phyloP scores from a whole-genome alignment of 64 coral and sea anemone genomes.

The Stichodactyla helianthus region DNA sequence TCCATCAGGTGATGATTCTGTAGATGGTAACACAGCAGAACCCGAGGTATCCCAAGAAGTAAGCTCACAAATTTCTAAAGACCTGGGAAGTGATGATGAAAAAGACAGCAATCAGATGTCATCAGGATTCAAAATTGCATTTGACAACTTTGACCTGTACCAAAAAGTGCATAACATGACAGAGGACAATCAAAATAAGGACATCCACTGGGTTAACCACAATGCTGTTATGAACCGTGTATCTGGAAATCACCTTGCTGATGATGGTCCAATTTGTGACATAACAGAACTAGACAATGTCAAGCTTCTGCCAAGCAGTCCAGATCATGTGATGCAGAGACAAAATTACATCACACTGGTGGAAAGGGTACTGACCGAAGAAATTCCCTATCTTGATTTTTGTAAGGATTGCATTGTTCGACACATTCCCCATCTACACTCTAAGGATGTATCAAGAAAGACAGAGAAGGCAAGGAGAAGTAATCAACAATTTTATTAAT shows the following conservation, averaged over 20 bases:
- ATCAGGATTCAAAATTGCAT: conserved; percentile 44
- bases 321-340: conserved; percentile 25
- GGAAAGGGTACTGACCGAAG: conserved; percentile 30
- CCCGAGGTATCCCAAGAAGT: no score
- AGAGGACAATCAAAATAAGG: conserved; percentile 62
- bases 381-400: conserved; percentile 27
- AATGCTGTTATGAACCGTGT: conserved; percentile 22
- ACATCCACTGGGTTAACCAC: conserved; percentile 48
- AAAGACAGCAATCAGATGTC: no score
- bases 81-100: neutral
- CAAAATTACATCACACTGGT: conserved; percentile 44
- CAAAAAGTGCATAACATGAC: conserved; percentile 57
- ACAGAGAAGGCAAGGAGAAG: conserved; percentile 24
- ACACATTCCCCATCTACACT: neutral
- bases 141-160: conserved; percentile 56
- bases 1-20: no score
- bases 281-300: conserved; percentile 29
- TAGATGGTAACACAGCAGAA: no score
- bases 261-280: conserved; percentile 22
- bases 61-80: no score
- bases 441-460: conserved; percentile 21
- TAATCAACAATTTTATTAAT: no score
- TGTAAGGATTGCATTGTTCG: conserved; percentile 10
- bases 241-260: conserved; percentile 32
- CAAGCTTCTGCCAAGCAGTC: conserved; percentile 12